Evolutionary conservation across 37 sponge, comb jelly and placozoan species (phyloP).

Genomic region (Cladorhizidae sp.): DNA sequence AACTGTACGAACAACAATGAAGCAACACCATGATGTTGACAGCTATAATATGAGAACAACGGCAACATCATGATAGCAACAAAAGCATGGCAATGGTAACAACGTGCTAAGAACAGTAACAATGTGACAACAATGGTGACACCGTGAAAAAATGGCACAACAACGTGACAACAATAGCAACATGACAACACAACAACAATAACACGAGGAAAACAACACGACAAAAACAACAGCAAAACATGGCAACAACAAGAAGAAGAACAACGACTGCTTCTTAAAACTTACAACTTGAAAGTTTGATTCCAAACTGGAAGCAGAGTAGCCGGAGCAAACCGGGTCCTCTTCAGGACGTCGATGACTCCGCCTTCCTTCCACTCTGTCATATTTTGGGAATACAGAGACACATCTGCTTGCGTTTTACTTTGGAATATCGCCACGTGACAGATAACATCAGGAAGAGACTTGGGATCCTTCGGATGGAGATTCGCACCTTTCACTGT

Average conservation of each 20-base stretch:
- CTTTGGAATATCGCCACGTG: background rate
- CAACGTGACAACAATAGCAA: too few species aligned
- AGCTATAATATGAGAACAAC: too few species aligned
- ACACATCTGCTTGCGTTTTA: background rate
- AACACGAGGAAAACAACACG: background rate
- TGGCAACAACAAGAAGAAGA: too few species aligned
- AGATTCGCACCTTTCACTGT: background rate
- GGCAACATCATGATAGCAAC: too few species aligned
- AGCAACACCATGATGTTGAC: too few species aligned
- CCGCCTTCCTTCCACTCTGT: background rate
- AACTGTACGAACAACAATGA: too few species aligned
- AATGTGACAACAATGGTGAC: too few species aligned
- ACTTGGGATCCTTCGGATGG: background rate
- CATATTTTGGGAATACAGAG: background rate
- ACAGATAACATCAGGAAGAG: background rate
- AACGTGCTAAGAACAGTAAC: too few species aligned
- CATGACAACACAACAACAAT: background rate
- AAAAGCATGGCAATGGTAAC: too few species aligned
- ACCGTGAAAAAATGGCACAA: too few species aligned
- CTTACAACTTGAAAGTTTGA: conserved; percentile 50
- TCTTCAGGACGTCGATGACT: background rate
- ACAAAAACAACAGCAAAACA: background rate
- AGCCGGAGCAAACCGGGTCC: background rate
- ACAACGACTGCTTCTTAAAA: background rate
- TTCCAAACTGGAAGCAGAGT: conserved; percentile 57